Evolutionary conservation across 2,113 vertebrate species (phyloP).

Genomic region (Calypte anna): DNA sequence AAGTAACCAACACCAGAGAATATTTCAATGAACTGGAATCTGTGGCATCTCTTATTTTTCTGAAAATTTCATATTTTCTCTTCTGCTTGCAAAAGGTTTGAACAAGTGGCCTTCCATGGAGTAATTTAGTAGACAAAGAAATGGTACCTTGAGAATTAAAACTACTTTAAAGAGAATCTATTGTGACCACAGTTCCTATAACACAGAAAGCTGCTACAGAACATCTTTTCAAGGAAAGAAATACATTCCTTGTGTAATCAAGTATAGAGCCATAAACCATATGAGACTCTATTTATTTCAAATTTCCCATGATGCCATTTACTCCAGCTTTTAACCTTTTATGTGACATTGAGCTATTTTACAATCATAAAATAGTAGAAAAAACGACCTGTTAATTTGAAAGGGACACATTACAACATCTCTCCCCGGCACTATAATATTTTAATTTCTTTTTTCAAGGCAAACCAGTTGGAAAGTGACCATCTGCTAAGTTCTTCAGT

Average conservation of each 20-base stretch:
- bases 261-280: conserved; percentile 77
- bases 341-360: conserved; percentile 79
- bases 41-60: not conserved
- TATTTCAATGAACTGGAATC: not conserved
- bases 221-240: conserved; percentile 59
- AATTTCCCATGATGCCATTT: conserved; percentile 78
- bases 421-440: conserved; percentile 84
- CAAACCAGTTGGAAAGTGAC: conserved; percentile 91
- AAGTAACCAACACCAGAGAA: not conserved
- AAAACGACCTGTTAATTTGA: conserved; percentile 79
- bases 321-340: conserved; percentile 82
- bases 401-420: conserved; percentile 77
- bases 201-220: not conserved
- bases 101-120: conserved; percentile 16
- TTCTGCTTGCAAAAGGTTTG: not conserved
- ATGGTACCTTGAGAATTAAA: conserved; percentile 26
- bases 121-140: conserved; percentile 39
- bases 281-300: conserved; percentile 77
- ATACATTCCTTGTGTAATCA: conserved; percentile 67
- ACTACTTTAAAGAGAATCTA: conserved; percentile 32
- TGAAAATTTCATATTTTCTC: not conserved
- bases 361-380: conserved; percentile 74
- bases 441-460: conserved; percentile 87
- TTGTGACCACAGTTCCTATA: conserved; percentile 28
- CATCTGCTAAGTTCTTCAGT: conserved; percentile 83